Percentiles rank a stretch among this genome's conserved stretches.
Evolutionary conservation across 1,140 invertebrate species (phyloP).

Genomic region (Tribolium madens): DNA sequence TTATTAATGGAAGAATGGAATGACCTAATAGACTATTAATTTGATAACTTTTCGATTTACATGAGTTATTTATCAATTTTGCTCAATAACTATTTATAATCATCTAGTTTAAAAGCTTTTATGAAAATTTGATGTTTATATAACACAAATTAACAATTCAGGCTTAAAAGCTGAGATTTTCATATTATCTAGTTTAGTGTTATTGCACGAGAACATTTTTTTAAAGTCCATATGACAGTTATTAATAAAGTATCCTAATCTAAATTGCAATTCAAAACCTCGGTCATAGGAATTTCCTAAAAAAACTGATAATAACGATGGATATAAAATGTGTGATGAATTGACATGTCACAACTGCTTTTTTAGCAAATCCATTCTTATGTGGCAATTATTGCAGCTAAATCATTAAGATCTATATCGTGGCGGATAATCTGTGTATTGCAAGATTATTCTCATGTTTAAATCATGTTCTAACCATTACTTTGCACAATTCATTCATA

Average conservation of each 20-base stretch:
- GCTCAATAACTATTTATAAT: not conserved
- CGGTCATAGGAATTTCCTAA: not conserved
- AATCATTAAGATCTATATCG: not conserved
- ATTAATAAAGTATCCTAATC: not conserved
- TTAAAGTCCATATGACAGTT: not conserved
- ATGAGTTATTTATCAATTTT: not conserved
- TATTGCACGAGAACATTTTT: not conserved
- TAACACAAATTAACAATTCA: not conserved
- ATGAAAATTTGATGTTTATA: not conserved
- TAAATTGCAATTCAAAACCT: not conserved
- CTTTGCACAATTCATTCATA: conserved; percentile 19
- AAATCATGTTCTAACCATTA: not conserved
- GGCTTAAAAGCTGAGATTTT: not conserved
- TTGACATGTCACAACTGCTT: not conserved
- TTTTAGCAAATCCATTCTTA: not conserved
- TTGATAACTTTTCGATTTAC: not conserved
- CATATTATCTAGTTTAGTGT: not conserved
- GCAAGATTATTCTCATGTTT: conserved; percentile 3
- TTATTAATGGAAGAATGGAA: not conserved
- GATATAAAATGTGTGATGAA: not conserved
- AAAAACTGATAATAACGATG: not conserved
- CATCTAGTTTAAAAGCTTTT: not conserved
- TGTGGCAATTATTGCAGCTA: no score
- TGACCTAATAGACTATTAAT: not conserved
- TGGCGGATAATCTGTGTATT: not conserved